These are phyloP conservation scores for Ommatoiulus sabulosus DNA, from an alignment of 2,888 invertebrate genomes.

Conservation along the genomic window DNA sequence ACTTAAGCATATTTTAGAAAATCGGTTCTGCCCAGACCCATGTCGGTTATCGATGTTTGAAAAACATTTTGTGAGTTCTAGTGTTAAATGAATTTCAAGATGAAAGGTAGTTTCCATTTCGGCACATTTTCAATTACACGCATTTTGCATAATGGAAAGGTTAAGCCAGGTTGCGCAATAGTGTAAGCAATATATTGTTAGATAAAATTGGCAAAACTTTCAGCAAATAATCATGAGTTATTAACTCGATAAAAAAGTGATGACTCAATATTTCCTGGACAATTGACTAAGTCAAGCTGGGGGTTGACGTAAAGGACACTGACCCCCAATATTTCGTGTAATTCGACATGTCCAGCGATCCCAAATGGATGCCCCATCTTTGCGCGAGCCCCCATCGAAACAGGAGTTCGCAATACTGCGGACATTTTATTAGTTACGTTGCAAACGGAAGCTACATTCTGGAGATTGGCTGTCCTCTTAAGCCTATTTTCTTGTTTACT, in stretches of 20 bases:
- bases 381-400: no score
- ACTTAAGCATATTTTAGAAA: no score
- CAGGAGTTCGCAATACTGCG: neutral
- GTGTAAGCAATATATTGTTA: no score
- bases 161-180: no score
- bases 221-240: neutral
- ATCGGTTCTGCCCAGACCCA: no score
- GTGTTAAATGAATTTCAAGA: no score
- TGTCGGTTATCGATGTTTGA: no score
- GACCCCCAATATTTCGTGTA: neutral
- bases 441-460: neutral
- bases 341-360: neutral
- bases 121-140: no score
- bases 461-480: neutral
- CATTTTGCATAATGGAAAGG: no score
- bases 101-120: no score
- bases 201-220: neutral
- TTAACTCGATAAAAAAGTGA: neutral
- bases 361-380: neutral
- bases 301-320: neutral
- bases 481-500: constrained; percentile 17
- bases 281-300: neutral
- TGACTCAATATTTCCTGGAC: neutral
- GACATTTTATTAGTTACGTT: neutral
- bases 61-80: no score